Evolutionary conservation across 2,888 invertebrate species (phyloP), one percentile per base, ranked within the genome.

Genomic region (Xestoiulus laeticollis): DNA sequence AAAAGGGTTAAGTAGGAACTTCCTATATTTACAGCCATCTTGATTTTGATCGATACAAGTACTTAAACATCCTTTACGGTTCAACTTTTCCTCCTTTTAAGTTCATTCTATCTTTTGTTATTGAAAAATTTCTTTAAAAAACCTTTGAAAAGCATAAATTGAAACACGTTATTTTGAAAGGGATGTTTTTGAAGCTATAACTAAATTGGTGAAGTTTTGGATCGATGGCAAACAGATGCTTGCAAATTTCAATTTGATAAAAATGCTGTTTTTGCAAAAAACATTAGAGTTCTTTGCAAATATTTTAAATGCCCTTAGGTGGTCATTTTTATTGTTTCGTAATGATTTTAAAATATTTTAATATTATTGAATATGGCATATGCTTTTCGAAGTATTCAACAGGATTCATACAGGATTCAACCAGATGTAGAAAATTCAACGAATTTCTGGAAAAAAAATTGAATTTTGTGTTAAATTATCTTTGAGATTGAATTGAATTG

Each of bases 131-230:
- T 59, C 19, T 59, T 19, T 19, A 59, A n/a, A n/a, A 59, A 59
- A 59, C 59, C 59, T 59, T 59, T 19, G 59, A 59, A 59, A 59
- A 19, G n/a, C 59, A 59, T n/a, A n/a, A 59, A 59, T 59, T 59
- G n/a, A 59, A 59, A 59, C 59, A n/a, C 59, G 19, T 59, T 59
- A 59, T 5, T 19, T 59, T 59, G n/a, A 16, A 48, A 3, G 59
- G 59, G 19, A 10, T 10, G 48, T 48, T 10, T 1, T 16, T 48
- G 48, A 48, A 48, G 12, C 12, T 48, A 10, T 3, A 12, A 16
- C 43, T 8, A 48, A 48, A 48, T 48, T 48, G 48, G 16, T 16
- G 16, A 59, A 59, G 6, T 48, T n/a, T 59, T n/a, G n/a, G 59
- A 59, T 59, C 59, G 59, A 59, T 59, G 19, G 59, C 19, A n/a